Percentiles rank a stretch among this genome's conserved stretches.
phyloP scores from a whole-genome alignment of 2,888 invertebrate species.

The Habroteleia sp. region DNA sequence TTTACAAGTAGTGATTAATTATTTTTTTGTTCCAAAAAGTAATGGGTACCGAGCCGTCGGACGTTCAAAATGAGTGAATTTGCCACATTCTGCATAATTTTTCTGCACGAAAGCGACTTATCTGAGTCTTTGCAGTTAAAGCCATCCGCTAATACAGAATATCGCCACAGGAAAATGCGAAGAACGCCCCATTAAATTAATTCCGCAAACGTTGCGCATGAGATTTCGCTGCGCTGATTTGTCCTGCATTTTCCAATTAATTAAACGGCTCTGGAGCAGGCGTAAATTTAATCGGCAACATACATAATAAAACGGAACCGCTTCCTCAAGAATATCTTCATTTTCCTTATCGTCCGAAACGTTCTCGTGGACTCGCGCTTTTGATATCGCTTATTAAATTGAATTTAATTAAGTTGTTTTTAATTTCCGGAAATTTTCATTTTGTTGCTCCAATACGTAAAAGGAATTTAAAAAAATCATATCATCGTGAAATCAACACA shows the following conservation, averaged over 20 bases:
- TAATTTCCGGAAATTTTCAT: slow-evolving; percentile 7
- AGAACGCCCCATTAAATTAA: slow-evolving; percentile 49
- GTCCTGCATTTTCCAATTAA: slow-evolving; percentile 54
- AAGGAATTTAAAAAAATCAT: slow-evolving; percentile 23
- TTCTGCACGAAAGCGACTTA: slow-evolving; percentile 6
- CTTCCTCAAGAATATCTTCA: slow-evolving; percentile 38
- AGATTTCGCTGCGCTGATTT: slow-evolving; percentile 54
- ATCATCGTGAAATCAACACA: background rate
- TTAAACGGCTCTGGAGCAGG: slow-evolving; percentile 16
- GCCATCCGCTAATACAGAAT: slow-evolving; percentile 19
- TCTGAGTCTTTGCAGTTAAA: slow-evolving; percentile 9
- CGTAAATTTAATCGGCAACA: slow-evolving; percentile 7
- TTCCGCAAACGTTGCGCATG: slow-evolving; percentile 40
- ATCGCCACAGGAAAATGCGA: slow-evolving; percentile 21
- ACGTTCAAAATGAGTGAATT: no score
- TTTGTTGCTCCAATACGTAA: background rate
- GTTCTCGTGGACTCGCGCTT: slow-evolving; percentile 10
- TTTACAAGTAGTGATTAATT: no score
- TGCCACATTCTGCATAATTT: background rate
- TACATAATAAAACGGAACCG: slow-evolving; percentile 43
- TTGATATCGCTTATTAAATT: slow-evolving; percentile 25
- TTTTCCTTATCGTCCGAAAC: slow-evolving; percentile 38
- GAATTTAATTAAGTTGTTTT: slow-evolving; percentile 44
- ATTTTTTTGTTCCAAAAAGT: no score
- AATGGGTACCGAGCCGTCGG: no score